Evolutionary conservation across 2,113 vertebrate genomes (phyloP), one percentile per base, ranked within the genome.

Genomic region (Corythornis madagascariensis): DNA sequence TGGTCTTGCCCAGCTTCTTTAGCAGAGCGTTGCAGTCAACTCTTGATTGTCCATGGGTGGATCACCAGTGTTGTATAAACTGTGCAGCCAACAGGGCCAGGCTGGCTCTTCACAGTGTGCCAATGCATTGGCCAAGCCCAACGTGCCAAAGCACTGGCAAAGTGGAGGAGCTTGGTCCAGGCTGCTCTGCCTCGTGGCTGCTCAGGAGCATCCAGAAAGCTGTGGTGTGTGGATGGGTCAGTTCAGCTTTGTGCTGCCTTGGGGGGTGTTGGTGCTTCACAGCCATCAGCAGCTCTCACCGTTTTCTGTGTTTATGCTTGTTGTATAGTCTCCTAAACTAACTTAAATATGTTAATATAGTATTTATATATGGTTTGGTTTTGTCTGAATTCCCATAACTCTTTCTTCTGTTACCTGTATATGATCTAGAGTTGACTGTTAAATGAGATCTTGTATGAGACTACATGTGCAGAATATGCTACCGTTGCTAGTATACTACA

Each of bases 361-460:
- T 95, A 95, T 96, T 96, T 96, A 96, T 96, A 12, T 85, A 57
- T 77, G 82, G 2, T 89, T 95, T 89, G 88, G 76, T 64, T 95
- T 91, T 73, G 86, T 83, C 92, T 77, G 72, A 72, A 66, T 79
- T 90, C 78, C 11, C 70, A 84, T 87, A 83, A 83, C 76, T 69
- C 73, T 80, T 91, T 74, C 43, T 90, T 56, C 92, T 96, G 95
- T 96, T 96, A 95, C 93, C 94, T 96, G 64, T 95, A 83, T 85
- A 94, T 91, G 88, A 95, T 95, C 94, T 95, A 94, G 92, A 95
- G 95, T 95, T 95, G 95, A 95, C 94, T 95, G 93, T 96, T 95
- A 79, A 96, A 66, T 89, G 89, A 88, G 90, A 67, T 92, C 80
- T 86, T 88, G 74, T 90, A 61, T 94, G 73, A 94, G 92, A 85